Base-by-base conservation (phyloP, 2,113 vertebrate species). In the Puffinus mauretanicus region DNA sequence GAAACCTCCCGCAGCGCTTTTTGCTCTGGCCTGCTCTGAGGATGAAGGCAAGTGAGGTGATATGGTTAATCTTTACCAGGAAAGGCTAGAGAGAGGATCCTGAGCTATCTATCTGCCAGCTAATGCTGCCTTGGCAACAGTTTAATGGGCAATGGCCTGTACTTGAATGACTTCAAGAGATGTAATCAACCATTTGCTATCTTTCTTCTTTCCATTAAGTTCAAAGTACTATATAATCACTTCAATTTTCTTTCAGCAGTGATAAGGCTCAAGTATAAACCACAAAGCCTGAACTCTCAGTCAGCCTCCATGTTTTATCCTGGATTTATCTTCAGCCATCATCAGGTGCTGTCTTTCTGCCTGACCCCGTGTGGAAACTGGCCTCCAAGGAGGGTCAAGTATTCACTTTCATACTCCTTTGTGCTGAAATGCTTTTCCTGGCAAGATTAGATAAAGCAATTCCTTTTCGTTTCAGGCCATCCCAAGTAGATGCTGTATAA, bases 391-490 rank as follows among this genome's bases (percentile, higher is more conserved):
- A 91, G 65, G 67, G 81, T 92, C 84, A 93, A 83, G 52, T 86
- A 78, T 85, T 96, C 80, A 34, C 19, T 90, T 93, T 93, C 52
- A 61, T 90, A 70, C 34, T 79, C 49, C 44, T 95, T 89, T 93
- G 19, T 88, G 44, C 62, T 89, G 66, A 94, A 96, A 93, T 90
- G 82, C 73, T 96, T 97, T 97, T 96, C 71, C 93, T 91, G 94
- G 93, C 46, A 84, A 97, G 83, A 96, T 96, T 65, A 97, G 94
- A 98, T 96, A 93, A 94, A 97, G 51, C 47, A 92, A 94, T 97
- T 98, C 21, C 17, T 83, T 98, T 96, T 93, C 86, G 93, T 96
- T 96, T 97, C 78, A 86, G 67, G 26, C 60, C 77, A 92, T 26
- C n/a, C 54, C 93, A 95, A 95, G 90, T 29, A 91, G 76, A 95